Conservation (phyloP, 1,140 invertebrate genomes). For the Trichomalopsis sarcophagae region DNA sequence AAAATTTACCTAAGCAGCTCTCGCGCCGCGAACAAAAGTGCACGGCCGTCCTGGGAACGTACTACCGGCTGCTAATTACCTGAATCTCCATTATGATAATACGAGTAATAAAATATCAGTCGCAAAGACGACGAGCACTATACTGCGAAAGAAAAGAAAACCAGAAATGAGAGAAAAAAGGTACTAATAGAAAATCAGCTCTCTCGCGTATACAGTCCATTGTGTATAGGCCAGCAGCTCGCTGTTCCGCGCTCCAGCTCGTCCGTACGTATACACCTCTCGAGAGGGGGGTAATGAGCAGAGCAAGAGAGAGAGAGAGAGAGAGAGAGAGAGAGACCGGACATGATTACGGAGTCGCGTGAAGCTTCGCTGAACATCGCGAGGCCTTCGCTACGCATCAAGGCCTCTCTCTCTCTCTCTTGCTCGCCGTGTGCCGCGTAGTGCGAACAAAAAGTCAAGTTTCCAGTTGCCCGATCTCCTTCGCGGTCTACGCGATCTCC, state of each 20-base stretch:
- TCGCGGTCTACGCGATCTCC: not conserved
- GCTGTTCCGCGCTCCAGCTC: not conserved
- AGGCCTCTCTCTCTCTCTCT: constrained; percentile 58
- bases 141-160: constrained; percentile 24
- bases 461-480: constrained; percentile 36
- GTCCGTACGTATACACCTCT: not conserved
- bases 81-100: constrained; percentile 22
- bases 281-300: constrained; percentile 33
- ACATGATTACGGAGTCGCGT: constrained; percentile 72
- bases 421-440: not conserved
- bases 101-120: constrained; percentile 21
- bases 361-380: constrained; percentile 73
- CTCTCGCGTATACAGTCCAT: not conserved
- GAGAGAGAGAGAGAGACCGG: constrained; percentile 61
- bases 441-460: constrained; percentile 45
- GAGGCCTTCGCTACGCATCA: constrained; percentile 73
- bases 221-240: not conserved
- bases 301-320: constrained; percentile 12
- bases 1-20: not conserved
- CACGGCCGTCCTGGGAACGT: not conserved
- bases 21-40: too few species aligned
- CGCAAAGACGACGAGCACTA: too few species aligned
- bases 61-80: constrained; percentile 22
- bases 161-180: not conserved
- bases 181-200: constrained; percentile 6